Evolutionary conservation across 2,888 invertebrate species (phyloP).

Genomic region (Aspidiotus rigidus): DNA sequence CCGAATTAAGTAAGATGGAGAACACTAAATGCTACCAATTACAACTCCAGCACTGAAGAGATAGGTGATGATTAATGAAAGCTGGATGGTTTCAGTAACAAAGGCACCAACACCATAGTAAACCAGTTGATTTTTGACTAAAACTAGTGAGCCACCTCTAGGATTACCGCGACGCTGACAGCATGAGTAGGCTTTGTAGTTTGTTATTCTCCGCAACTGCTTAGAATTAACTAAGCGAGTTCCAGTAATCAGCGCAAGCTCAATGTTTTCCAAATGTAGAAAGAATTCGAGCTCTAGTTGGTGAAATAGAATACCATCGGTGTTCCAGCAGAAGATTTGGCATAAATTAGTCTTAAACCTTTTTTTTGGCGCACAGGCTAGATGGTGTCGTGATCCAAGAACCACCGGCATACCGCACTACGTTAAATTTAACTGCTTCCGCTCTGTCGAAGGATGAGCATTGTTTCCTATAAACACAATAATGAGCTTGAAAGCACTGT

Average conservation of each 20-base stretch:
- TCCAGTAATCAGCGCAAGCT: not conserved
- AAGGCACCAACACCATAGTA: not conserved
- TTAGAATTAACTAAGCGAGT: not conserved
- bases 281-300: not conserved
- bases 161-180: not conserved
- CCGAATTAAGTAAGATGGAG: not conserved
- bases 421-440: too few species aligned
- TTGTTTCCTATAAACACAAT: too few species aligned
- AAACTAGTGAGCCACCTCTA: not conserved
- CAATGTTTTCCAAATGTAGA: not conserved
- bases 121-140: not conserved
- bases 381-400: too few species aligned
- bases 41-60: not conserved
- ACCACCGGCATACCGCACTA: too few species aligned
- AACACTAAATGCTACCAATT: not conserved
- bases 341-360: too few species aligned
- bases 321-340: not conserved
- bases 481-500: too few species aligned
- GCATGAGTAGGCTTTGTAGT: not conserved
- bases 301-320: not conserved
- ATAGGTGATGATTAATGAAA: not conserved
- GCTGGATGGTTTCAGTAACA: not conserved
- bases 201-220: not conserved
- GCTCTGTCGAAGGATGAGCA: too few species aligned
- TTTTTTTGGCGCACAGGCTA: too few species aligned